A percentile compares a stretch with the other conserved stretches of the same genome.
phyloP scores from a whole-genome alignment of 2,888 invertebrate species.

The Mycogona germanica region DNA sequence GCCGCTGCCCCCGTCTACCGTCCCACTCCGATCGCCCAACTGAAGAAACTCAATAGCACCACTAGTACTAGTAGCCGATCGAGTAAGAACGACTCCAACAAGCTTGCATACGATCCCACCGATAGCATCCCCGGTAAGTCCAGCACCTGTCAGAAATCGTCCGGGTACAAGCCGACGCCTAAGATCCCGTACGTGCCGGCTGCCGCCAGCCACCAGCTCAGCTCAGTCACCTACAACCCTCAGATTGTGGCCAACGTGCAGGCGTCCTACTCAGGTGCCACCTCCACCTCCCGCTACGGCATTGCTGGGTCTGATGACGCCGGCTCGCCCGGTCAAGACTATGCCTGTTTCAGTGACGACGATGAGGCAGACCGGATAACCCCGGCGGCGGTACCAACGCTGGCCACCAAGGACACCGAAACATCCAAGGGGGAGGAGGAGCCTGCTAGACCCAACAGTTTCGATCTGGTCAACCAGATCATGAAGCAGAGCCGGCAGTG shows the following conservation, averaged over 20 bases:
- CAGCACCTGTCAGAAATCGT: no score
- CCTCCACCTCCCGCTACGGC: not conserved
- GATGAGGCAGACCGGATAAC: conserved; percentile 12
- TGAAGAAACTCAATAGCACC: no score
- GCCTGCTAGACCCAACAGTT: not conserved
- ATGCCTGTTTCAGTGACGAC: conserved; percentile 13
- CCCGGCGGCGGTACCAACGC: not conserved
- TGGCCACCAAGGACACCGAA: not conserved
- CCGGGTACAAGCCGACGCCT: conserved; percentile 5
- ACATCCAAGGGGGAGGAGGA: not conserved
- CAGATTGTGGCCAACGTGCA: no score
- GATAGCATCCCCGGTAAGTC: no score
- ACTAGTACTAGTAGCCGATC: no score
- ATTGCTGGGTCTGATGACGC: not conserved
- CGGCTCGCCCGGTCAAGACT: not conserved
- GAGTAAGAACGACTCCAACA: no score
- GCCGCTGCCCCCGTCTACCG: no score
- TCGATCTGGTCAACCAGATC: conserved; percentile 23
- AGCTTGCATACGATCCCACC: no score
- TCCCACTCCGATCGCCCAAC: no score
- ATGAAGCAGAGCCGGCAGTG: conserved; percentile 20
- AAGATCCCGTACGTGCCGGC: not conserved
- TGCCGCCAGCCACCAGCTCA: no score
- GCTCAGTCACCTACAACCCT: no score
- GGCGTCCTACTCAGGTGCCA: no score